Evolutionary conservation across 2,113 vertebrate genomes (phyloP).

Genomic region (Ammospiza caudacuta): DNA sequence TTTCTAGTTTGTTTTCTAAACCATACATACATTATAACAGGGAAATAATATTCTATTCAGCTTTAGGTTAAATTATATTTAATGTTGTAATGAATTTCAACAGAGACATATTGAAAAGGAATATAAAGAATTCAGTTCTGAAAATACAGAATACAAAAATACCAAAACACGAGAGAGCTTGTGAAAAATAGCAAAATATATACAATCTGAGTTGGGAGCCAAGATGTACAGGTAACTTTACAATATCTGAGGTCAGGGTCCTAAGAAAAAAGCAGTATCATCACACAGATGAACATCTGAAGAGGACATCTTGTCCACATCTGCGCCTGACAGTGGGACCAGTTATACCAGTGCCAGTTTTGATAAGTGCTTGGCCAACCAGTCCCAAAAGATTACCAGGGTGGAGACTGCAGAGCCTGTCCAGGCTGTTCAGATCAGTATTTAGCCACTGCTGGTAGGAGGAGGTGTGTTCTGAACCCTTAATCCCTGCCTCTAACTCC

Average conservation of each 20-base stretch:
- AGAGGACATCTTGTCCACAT: neutral
- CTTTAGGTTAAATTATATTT: neutral
- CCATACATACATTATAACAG: rapidly evolving
- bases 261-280: neutral
- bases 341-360: neutral
- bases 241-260: neutral
- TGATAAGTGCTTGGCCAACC: neutral
- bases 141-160: neutral
- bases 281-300: neutral
- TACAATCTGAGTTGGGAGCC: neutral
- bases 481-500: neutral
- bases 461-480: neutral
- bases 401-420: neutral
- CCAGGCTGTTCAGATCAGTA: neutral
- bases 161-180: neutral
- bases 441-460: neutral
- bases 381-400: neutral
- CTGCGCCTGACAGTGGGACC: neutral
- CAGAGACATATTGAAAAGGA: neutral
- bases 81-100: neutral
- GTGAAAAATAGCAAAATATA: neutral
- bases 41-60: neutral
- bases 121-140: neutral
- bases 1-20: neutral
- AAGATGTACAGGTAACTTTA: neutral